A percentile compares a stretch with the other conserved stretches of the same genome.
These are phyloP conservation scores for Colostygia pectinataria DNA, from an alignment of 2,888 invertebrate genomes.

Conservation along the genomic window DNA sequence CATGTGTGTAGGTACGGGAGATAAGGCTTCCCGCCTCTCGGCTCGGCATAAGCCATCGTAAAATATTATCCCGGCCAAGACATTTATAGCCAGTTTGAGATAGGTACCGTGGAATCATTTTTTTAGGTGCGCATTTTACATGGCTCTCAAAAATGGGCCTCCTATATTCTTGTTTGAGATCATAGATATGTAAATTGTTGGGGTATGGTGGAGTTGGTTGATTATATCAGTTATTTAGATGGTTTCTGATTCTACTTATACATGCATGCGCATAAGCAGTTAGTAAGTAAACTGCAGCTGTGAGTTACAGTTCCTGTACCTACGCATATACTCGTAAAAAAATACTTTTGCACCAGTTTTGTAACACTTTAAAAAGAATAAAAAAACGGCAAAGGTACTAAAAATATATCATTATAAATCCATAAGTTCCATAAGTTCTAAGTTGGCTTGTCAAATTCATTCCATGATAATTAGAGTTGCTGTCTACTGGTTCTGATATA, in stretches of 20 bases:
- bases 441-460: no score
- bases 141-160: conserved; percentile 22
- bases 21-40: conserved; percentile 71
- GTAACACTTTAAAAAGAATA: no score
- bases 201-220: conserved; percentile 14
- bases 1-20: conserved; percentile 72
- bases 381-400: no score
- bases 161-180: conserved; percentile 19
- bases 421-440: no score
- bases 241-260: conserved; percentile 1
- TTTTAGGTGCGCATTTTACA: conserved; percentile 45
- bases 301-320: no score
- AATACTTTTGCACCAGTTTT: no score
- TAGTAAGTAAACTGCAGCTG: no score
- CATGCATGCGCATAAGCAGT: no score
- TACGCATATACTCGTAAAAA: no score
- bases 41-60: conserved; percentile 64
- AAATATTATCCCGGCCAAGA: conserved; percentile 79
- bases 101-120: conserved; percentile 70
- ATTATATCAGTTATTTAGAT: conserved; percentile 10
- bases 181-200: conserved; percentile 25
- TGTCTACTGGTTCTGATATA: no score
- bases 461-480: no score
- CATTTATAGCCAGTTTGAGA: conserved; percentile 74
- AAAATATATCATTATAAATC: no score